These are phyloP conservation scores for Elachura formosa DNA, from an alignment of 2,113 vertebrate species.

Conservation along the genomic window DNA sequence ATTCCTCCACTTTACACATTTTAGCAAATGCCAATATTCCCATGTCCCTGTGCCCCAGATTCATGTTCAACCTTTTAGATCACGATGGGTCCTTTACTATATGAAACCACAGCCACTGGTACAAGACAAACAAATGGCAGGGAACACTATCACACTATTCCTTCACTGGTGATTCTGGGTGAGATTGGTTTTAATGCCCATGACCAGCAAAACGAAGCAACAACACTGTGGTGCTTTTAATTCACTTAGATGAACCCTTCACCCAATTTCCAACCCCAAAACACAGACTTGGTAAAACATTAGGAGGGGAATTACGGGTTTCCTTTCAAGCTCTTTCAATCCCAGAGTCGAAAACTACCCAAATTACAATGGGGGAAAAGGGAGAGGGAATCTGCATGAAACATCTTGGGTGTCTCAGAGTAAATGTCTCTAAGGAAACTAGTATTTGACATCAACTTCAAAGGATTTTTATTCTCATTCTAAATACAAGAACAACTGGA, in stretches of 20 bases:
- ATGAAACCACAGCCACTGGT: not conserved
- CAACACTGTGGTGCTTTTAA: not conserved
- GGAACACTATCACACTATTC: not conserved
- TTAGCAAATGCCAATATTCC: not conserved
- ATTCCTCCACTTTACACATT: not conserved
- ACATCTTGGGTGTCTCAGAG: not conserved
- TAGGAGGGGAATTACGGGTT: not conserved
- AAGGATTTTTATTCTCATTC: constrained; percentile 22
- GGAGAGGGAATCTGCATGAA: not conserved
- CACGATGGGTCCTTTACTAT: not conserved
- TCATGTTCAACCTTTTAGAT: not conserved
- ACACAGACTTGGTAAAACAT: not conserved
- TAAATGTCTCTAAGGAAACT: not conserved
- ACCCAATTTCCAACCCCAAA: not conserved
- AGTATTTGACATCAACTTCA: not conserved
- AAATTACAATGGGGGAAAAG: not conserved
- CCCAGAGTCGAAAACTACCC: not conserved
- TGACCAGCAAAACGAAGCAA: not conserved
- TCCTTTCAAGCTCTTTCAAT: not conserved
- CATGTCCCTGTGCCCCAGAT: not conserved
- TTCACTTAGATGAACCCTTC: not conserved
- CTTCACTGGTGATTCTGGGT: not conserved
- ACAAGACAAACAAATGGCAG: not conserved
- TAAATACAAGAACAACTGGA: constrained; percentile 37
- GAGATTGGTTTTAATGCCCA: not conserved